Percentiles rank a stretch among this genome's conserved stretches.
phyloP scores from a whole-genome alignment of 2,888 invertebrate genomes.

The Macrostomum cliftonense region DNA sequence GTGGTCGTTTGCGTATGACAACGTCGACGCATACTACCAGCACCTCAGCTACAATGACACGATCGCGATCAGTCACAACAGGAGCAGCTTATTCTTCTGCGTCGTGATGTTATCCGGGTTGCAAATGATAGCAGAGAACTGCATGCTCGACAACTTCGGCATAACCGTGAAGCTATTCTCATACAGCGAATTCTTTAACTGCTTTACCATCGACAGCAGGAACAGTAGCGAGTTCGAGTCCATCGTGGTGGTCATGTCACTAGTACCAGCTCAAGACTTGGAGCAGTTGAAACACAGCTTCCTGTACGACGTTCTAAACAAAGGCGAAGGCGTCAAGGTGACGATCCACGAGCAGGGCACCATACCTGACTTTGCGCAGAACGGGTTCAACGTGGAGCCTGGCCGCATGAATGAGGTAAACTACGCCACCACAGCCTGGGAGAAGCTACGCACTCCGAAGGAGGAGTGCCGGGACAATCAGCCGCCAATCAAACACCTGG shows the following conservation, averaged over 20 bases:
- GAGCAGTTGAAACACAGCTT: conserved; percentile 3
- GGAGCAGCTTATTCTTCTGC: conserved; percentile 5
- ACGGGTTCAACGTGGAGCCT: conserved; percentile 9
- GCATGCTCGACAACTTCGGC: conserved; percentile 1
- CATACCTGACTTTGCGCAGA: conserved; percentile 9
- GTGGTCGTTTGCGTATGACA: background rate
- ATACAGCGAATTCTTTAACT: conserved; percentile 6
- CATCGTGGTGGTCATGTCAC: conserved; percentile 2
- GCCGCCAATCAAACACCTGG: conserved; percentile 4
- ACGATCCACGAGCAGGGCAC: conserved; percentile 6
- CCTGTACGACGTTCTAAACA: conserved; percentile 7
- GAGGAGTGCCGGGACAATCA: conserved; percentile 4
- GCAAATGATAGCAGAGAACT: conserved; percentile 8
- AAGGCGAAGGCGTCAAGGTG: conserved; percentile 7
- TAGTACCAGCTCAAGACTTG: conserved; percentile 5
- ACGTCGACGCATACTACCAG: conserved; percentile 7
- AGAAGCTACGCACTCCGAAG: conserved; percentile 1
- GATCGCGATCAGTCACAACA: conserved; percentile 2
- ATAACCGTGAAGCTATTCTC: conserved; percentile 5
- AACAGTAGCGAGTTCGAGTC: conserved; percentile 2
- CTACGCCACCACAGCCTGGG: conserved; percentile 4
- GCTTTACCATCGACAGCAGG: conserved; percentile 4
- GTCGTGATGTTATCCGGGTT: background rate
- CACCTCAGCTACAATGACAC: background rate
- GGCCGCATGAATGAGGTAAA: conserved; percentile 10